These are phyloP conservation scores for Agriopis leucophaearia DNA, from an alignment of 2,888 invertebrate species.

Conservation along the genomic window DNA sequence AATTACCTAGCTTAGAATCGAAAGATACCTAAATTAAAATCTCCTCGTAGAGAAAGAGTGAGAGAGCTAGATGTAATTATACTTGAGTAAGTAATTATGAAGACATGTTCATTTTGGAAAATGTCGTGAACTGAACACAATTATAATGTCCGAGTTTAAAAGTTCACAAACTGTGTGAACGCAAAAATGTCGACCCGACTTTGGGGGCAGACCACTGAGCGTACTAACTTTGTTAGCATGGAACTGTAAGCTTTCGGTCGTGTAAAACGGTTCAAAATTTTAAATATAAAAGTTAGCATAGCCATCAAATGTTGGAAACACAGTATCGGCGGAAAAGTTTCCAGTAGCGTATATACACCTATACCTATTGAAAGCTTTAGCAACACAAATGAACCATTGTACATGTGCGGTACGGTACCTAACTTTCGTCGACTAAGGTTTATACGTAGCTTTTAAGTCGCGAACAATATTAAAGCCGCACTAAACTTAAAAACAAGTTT, in stretches of 20 bases:
- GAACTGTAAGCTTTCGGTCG: constrained; percentile 35
- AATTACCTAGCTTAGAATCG: too few relatives aligned
- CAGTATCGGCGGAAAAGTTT: constrained; percentile 42
- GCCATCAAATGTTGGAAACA: constrained; percentile 35
- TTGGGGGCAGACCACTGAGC: constrained; percentile 23
- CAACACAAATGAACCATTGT: constrained; percentile 59
- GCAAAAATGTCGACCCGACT: constrained; percentile 34
- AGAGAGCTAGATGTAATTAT: background rate
- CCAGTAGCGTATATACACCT: constrained; percentile 32
- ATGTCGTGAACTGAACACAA: constrained; percentile 30
- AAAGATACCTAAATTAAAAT: background rate
- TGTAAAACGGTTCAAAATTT: constrained; percentile 43
- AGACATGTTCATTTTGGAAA: constrained; percentile 15
- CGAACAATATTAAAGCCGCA: constrained; percentile 83
- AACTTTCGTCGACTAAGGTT: constrained; percentile 66
- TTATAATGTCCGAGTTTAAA: constrained; percentile 31
- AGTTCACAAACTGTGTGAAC: constrained; percentile 31
- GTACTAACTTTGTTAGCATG: constrained; percentile 36
- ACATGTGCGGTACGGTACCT: constrained; percentile 55
- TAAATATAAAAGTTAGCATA: constrained; percentile 36
- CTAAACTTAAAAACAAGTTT: constrained; percentile 85
- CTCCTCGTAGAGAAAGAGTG: background rate
- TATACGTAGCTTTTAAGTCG: constrained; percentile 77
- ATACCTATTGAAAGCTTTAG: constrained; percentile 55
- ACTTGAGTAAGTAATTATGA: constrained; percentile 3